These are phyloP conservation scores for Myzus persicae DNA, from an alignment of 1,140 invertebrate genomes.

Conservation along the genomic window DNA sequence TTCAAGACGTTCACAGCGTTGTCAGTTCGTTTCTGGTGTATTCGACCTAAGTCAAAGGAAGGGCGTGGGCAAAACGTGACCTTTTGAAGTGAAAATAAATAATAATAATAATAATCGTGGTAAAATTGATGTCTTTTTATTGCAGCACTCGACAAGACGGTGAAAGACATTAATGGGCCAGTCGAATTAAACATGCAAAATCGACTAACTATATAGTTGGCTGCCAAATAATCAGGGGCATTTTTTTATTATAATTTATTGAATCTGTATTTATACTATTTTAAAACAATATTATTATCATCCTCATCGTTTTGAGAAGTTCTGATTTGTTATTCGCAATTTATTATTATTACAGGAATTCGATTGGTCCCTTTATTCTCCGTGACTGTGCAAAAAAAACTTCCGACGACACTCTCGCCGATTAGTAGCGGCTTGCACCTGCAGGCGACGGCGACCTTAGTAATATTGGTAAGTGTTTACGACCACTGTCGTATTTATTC, in stretches of 20 bases:
- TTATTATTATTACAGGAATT: too few species aligned
- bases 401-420: neutral
- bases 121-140: neutral
- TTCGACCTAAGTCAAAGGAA: neutral
- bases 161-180: neutral
- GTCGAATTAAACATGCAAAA: slow-evolving; percentile 15
- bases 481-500: neutral
- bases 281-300: neutral
- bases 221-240: neutral
- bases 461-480: neutral
- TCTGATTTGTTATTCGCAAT: neutral
- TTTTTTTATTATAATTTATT: neutral
- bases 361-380: neutral
- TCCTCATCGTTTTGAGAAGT: neutral
- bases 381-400: neutral
- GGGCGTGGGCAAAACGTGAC: neutral
- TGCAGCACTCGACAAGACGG: neutral
- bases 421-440: neutral
- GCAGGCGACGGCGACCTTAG: neutral
- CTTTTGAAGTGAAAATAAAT: neutral
- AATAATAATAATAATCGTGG: neutral
- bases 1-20: neutral
- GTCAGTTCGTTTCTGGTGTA: neutral
- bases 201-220: neutral
- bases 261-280: neutral